Conservation (phyloP, 2,888 invertebrate genomes). For the Spilarctia lutea region DNA sequence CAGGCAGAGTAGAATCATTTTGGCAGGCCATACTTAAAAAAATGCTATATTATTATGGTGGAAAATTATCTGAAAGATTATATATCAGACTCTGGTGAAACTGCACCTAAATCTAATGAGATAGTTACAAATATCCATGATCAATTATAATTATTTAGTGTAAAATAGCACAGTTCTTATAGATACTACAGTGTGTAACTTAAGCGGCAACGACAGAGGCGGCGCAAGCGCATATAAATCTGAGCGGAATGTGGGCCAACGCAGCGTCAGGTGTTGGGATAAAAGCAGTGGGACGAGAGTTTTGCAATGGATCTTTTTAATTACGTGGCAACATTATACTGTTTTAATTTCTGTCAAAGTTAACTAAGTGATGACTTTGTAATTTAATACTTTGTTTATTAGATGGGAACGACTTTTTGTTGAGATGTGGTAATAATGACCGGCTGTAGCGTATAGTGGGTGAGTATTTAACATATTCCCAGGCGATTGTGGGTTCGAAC, state of each 20-base stretch:
- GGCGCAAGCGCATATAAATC: conserved; percentile 58
- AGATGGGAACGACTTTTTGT: neutral
- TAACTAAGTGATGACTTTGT: neutral
- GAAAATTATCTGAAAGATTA: too few species aligned
- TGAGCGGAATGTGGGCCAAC: conserved; percentile 62
- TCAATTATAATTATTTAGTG: neutral
- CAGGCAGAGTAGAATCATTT: too few species aligned
- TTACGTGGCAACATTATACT: neutral
- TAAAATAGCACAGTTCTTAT: neutral
- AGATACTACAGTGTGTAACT: neutral
- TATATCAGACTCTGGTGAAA: too few species aligned
- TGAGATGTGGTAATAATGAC: neutral
- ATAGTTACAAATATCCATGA: neutral
- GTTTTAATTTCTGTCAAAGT: neutral
- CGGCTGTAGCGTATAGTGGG: neutral
- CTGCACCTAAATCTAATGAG: neutral
- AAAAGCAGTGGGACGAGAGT: conserved; percentile 30
- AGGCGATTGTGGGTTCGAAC: neutral
- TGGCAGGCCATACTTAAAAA: too few species aligned
- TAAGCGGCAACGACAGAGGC: conserved; percentile 9
- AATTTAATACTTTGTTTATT: neutral
- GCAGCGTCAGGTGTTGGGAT: conserved; percentile 56
- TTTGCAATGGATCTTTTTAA: conserved; percentile 20
- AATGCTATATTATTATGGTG: too few species aligned
- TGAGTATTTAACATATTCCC: neutral